Evolutionary conservation across 2,113 vertebrate genomes (phyloP), one percentile per base, ranked within the genome.

Genomic region (Heliornis fulica): DNA sequence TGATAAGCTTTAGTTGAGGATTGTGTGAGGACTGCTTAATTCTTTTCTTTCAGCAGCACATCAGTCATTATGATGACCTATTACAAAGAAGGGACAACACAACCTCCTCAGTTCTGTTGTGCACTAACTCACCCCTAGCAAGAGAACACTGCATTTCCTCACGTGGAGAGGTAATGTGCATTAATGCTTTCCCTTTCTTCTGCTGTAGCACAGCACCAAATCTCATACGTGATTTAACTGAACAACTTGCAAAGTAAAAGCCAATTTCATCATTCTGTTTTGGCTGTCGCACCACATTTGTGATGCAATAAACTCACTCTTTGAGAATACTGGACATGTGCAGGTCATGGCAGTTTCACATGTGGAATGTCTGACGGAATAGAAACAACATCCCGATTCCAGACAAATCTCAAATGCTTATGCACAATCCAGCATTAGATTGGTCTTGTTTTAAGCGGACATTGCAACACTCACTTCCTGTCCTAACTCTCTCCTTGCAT

Each of bases 331-430:
- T 45, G 61, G 53, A 59, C 70, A 32, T 18, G 41, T 38, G 54
- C 1, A 1, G 61, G 61, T 76, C 90, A 85, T 13, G 74, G 82
- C 65, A 68, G 32, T 2, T 12, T 40, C 79, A 90, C 61, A 84
- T 40, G 57, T 0, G 15, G 70, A 95, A 92, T 53, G 63, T 65
- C 85, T 80, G 70, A 88, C 29, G 45, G 83, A 56, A 71, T 2
- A 72, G 53, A 59, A 90, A 92, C n/a, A 82, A 76, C 57, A 71
- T 57, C 82, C 90, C 26, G 66, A 54, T 57, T 56, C 78, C 79
- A 90, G 65, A 59, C 85, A 91, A 61, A 64, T 34, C 65, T 56
- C 78, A 60, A 48, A 32, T 14, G 19, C 11, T 36, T 61, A 38
- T 0, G 4, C 32, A 38, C 32, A 90, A 84, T 29, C 60, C 57